Evolutionary conservation across 2,797 vertebrate species (phyloP).

Genomic region (Spondyliosoma cantharus): DNA sequence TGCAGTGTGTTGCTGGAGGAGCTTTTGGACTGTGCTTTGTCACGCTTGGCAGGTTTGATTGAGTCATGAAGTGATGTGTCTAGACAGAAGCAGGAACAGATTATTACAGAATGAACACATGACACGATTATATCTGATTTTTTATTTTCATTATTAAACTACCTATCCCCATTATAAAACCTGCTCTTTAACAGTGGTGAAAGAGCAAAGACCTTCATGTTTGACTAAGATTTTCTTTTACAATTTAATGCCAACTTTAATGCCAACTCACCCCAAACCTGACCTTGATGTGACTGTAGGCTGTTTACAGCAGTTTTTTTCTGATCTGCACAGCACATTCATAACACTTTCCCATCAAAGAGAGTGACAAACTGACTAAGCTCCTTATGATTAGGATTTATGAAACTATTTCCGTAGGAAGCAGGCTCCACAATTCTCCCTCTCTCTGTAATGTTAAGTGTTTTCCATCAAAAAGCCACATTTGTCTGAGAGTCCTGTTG

Average conservation of each 20-base stretch:
- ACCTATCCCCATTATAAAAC: not conserved
- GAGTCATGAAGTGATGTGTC: conserved; percentile 26
- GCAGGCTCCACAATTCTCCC: conserved; percentile 17
- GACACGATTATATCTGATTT: not conserved
- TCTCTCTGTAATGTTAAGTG: conserved; percentile 40
- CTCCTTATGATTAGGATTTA: conserved; percentile 40
- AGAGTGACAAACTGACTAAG: conserved; percentile 37
- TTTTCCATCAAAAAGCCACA: conserved; percentile 50
- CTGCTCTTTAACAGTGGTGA: not conserved
- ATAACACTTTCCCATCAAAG: conserved; percentile 34
- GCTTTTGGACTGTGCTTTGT: conserved; percentile 28
- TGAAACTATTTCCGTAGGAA: conserved; percentile 64
- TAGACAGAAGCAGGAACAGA: conserved; percentile 22
- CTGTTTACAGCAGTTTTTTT: conserved; percentile 5
- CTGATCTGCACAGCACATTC: conserved; percentile 11
- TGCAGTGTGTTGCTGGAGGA: conserved; percentile 28
- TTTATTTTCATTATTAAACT: not conserved
- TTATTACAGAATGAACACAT: not conserved
- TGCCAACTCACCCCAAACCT: not conserved
- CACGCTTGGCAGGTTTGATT: conserved; percentile 29
- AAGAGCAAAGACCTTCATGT: not conserved
- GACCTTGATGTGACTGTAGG: conserved; percentile 6
- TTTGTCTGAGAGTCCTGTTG: conserved; percentile 51
- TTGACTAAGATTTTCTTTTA: not conserved
- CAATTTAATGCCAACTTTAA: not conserved